phyloP scores from a whole-genome alignment of 53 echinoderm and acorn worm species.

The Arbacia lixula region DNA sequence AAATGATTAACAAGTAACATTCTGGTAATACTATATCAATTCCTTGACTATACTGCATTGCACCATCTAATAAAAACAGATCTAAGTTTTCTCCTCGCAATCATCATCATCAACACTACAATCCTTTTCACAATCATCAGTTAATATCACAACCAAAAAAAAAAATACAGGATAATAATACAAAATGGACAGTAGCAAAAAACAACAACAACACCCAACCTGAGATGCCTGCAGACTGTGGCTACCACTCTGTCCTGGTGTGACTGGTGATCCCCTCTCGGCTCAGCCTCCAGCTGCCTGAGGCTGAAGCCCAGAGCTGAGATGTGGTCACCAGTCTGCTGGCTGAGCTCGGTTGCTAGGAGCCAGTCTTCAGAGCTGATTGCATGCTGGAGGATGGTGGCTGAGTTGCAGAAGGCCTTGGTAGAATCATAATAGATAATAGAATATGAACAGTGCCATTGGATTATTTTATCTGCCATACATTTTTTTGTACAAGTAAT shows the following conservation, averaged over 20 bases:
- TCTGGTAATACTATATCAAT: too few species aligned
- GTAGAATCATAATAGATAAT: neutral
- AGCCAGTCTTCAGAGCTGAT: constrained; percentile 34
- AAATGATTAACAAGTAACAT: too few species aligned
- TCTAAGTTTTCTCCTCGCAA: too few species aligned
- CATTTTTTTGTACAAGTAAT: too few species aligned
- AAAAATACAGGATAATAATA: too few species aligned
- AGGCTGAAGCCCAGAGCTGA: constrained; percentile 43
- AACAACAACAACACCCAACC: neutral
- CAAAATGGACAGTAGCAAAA: too few species aligned
- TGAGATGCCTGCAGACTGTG: constrained; percentile 37
- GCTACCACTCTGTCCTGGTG: constrained; percentile 29
- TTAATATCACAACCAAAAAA: neutral
- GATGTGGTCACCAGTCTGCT: constrained; percentile 44
- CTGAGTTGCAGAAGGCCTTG: constrained; percentile 34
- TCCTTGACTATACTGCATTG: too few species aligned
- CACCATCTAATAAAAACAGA: too few species aligned
- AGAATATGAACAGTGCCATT: neutral
- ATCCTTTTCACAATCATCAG: neutral
- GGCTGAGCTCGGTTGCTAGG: constrained; percentile 35
- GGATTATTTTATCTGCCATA: too few species aligned
- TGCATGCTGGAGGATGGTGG: constrained; percentile 46
- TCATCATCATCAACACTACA: too few species aligned
- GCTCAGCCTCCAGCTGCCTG: constrained; percentile 19
- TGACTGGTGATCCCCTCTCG: constrained; percentile 21